Conservation (phyloP, 2,113 vertebrate genomes). For the Plecotus auritus region DNA sequence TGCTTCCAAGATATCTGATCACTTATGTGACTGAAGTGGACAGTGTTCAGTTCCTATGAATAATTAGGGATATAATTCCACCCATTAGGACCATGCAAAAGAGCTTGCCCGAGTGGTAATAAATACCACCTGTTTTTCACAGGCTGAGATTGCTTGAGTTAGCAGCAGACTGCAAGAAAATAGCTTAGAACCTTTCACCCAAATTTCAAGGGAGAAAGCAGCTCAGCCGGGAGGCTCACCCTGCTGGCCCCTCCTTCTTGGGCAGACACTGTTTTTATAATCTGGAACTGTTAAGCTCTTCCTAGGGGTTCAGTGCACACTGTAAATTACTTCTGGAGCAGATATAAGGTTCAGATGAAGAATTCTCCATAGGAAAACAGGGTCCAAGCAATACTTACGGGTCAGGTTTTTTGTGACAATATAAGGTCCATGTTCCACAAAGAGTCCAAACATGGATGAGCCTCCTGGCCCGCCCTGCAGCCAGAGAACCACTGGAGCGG, state of each 20-base stretch:
- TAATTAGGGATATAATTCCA: conserved; percentile 42
- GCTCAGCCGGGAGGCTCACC: not conserved
- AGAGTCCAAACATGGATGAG: conserved; percentile 90
- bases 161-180: conserved; percentile 31
- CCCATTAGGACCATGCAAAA: not conserved
- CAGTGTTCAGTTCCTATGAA: not conserved
- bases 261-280: not conserved
- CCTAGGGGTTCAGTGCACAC: not conserved
- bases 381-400: conserved; percentile 73
- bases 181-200: conserved; percentile 44
- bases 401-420: conserved; percentile 86
- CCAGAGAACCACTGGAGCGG: conserved; percentile 88
- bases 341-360: not conserved
- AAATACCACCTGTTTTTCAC: conserved; percentile 49
- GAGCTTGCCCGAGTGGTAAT: conserved; percentile 37
- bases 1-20: not conserved
- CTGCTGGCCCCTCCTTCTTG: not conserved
- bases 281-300: not conserved
- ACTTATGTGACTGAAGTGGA: not conserved
- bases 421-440: conserved; percentile 92
- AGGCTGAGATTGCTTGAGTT: conserved; percentile 18
- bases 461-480: conserved; percentile 90
- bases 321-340: not conserved
- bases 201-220: conserved; percentile 40
- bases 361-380: not conserved